A percentile compares a stretch with the other conserved stretches of the same genome.
These are phyloP conservation scores for Lepus americanus DNA, from an alignment of 2,113 vertebrate genomes.

Conservation along the genomic window DNA sequence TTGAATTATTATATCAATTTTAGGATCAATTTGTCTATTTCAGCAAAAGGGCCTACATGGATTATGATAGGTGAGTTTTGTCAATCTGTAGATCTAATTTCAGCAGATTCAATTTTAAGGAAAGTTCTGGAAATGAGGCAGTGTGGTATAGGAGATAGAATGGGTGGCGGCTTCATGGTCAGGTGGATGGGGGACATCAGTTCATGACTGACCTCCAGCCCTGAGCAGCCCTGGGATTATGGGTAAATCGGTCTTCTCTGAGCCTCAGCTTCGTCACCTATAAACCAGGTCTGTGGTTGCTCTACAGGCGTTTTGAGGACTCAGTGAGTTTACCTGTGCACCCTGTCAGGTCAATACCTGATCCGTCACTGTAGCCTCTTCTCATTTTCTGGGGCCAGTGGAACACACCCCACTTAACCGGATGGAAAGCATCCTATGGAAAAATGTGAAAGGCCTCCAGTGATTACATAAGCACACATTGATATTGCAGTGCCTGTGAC, in stretches of 20 bases:
- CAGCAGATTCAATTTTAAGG: conserved; percentile 2
- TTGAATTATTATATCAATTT: conserved; percentile 27
- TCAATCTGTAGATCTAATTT: background rate
- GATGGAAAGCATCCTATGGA: background rate
- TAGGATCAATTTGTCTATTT: background rate
- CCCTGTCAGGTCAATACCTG: background rate
- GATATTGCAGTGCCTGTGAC: background rate
- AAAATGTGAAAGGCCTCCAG: background rate
- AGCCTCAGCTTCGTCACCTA: background rate
- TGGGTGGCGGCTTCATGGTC: background rate
- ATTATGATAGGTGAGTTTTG: background rate
- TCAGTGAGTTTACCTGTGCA: background rate
- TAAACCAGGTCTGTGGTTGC: background rate
- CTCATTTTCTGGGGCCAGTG: background rate
- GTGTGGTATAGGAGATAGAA: background rate
- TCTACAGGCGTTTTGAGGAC: background rate
- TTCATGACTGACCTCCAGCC: background rate
- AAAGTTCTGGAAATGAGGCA: background rate
- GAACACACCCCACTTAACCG: background rate
- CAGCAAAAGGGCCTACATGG: background rate
- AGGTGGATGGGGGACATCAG: background rate
- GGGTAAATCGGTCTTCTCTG: background rate
- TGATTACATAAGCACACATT: background rate
- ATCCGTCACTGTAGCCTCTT: background rate
- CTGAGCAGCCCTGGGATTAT: background rate